Evolutionary conservation across 2,113 vertebrate genomes (phyloP), one percentile per base, ranked within the genome.

Genomic region (Cairina moschata): DNA sequence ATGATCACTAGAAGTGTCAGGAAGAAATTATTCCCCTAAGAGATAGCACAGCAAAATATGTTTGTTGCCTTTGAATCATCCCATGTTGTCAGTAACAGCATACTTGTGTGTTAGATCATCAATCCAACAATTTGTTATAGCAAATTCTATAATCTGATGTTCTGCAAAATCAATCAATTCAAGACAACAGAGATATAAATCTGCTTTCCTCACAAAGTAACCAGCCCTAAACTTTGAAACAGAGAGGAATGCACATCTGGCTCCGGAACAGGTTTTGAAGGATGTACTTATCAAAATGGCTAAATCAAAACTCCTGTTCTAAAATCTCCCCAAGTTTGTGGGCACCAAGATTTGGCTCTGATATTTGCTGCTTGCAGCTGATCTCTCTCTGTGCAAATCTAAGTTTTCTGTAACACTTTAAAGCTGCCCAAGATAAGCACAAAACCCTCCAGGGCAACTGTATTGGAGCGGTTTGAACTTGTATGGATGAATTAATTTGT

Each of bases 61-160:
- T 95, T 92, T 62, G 84, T 82, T 89, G 86, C 88, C 72, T 97
- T 88, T 95, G 93, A 97, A 95, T 88, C 96, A 92, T 90, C 92
- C 78, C 76, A 46, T 1, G 16, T 78, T 91, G 92, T 89, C 88
- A 89, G 66, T 79, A 79, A 84, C 42, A 89, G 59, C 63, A 62
- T 66, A 84, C 63, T 83, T n/a, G 22, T 1, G 5, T 58, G 67
- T 94, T 96, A 93, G 77, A 92, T 91, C 94, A 92, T 75, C 0
- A 3, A 81, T 96, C 86, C 71, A 54, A 44, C 87, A 48, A 82
- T 92, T 89, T 69, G 58, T 96, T 85, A 73, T 7, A 82, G 91
- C 74, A 92, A 91, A 92, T 83, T 76, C 77, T 87, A 28, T 75
- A 84, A 86, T 66, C 77, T 26, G 40, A 82, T 62, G 34, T 48